phyloP scores from a whole-genome alignment of 2,113 vertebrate genomes.

The Charina bottae region DNA sequence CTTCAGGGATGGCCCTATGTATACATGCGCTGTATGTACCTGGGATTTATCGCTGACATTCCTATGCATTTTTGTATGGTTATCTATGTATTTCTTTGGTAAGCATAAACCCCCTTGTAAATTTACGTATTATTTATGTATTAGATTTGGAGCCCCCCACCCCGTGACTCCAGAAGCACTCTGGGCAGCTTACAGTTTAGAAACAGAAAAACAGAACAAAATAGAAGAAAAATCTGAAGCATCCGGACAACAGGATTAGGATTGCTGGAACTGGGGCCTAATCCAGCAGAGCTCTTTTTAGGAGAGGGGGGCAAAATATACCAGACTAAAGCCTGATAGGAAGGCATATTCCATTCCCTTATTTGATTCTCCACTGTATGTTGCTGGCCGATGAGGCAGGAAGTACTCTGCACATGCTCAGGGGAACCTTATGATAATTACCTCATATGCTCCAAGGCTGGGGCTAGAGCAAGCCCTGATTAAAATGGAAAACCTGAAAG shows the following conservation, averaged over 20 bases:
- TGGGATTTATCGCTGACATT: not conserved
- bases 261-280: too few relatives aligned
- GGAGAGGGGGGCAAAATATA: too few relatives aligned
- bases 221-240: not conserved
- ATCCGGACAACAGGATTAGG: not conserved
- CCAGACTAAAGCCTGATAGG: not conserved
- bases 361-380: not conserved
- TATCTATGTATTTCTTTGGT: not conserved
- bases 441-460: not conserved
- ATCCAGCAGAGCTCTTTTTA: not conserved
- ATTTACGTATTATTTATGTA: not conserved
- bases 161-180: not conserved
- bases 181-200: not conserved
- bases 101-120: not conserved
- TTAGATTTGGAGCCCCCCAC: not conserved
- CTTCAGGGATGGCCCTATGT: not conserved
- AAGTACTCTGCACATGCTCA: not conserved
- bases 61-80: not conserved
- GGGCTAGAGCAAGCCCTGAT: not conserved
- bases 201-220: not conserved
- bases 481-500: not conserved
- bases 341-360: not conserved
- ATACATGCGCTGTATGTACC: not conserved
- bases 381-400: not conserved
- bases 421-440: not conserved